Base-by-base conservation (phyloP, 2,888 invertebrate species). In the Operophtera brumata region DNA sequence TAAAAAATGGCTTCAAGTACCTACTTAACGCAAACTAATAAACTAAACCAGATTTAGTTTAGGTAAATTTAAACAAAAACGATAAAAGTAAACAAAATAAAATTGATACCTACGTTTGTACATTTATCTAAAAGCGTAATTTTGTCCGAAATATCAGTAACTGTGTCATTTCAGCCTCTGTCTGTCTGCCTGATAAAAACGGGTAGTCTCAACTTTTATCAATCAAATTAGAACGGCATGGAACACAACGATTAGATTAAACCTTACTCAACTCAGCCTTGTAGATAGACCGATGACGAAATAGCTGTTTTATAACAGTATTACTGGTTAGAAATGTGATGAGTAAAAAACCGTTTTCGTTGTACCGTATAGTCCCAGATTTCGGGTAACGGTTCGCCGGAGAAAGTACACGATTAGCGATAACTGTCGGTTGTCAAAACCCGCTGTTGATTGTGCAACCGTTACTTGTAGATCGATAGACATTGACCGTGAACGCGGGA, bases 291-390 rank as follows among this genome's bases (percentile, higher is more conserved):
- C 63, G 68, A 72, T 87, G 86, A 86, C 80, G 86, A 83, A 80
- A 87, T 75, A 79, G 78, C 71, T 69, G 75, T 86, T 86, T 86
- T 86, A 80, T 89, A 90, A 87, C 87, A 84, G 86, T 85, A 86
- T 81, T 83, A 85, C 86, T 67, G 73, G 84, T 85, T 84, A 80
- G 77, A 75, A 77, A 74, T 67, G 66, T 69, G 83, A 84, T 83
- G 84, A 78, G 77, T 73, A 80, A 82, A 80, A 86, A 80, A 76
- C 78, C 79, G 84, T 85, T 82, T 77, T 71, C 44, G 56, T 67
- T 71, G 77, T 90, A 89, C 89, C 89, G 90, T 90, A 85, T 76
- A 75, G 82, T 78, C 82, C 87, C 84, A 84, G 80, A 80, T 88
- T 88, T 86, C 67, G 83, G 80, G 56, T 90, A 90, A 87, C 89